phyloP scores from a whole-genome alignment of 2,797 vertebrate species.

The Enteromius radiatus region DNA sequence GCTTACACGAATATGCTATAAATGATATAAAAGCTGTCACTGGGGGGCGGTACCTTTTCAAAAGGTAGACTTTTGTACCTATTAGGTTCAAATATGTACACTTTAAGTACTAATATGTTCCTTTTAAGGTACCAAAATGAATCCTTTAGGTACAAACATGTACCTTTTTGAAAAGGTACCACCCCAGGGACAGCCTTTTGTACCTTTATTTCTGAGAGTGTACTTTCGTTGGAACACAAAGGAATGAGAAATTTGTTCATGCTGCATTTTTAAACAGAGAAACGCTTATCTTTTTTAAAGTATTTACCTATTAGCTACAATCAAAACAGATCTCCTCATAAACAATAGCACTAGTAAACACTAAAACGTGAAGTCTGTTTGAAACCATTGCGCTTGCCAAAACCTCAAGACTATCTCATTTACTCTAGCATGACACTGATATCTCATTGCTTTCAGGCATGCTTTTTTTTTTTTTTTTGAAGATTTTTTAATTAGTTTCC shows the following conservation, averaged over 20 bases:
- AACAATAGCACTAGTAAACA: too few species aligned
- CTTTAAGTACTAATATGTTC: too few species aligned
- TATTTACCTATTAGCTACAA: neutral
- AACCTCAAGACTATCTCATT: conserved; percentile 19
- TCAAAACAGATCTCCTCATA: neutral
- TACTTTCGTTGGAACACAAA: neutral
- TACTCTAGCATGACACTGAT: conserved; percentile 5
- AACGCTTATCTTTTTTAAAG: too few species aligned
- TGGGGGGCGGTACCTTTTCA: too few species aligned
- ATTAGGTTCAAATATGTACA: too few species aligned
- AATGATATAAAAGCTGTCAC: too few species aligned
- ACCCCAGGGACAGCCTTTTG: too few species aligned
- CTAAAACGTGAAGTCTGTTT: conserved; percentile 1
- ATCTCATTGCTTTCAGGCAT: neutral
- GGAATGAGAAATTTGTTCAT: neutral
- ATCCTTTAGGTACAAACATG: too few species aligned
- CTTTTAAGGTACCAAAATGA: too few species aligned
- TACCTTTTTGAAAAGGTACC: too few species aligned
- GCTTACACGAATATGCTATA: neutral
- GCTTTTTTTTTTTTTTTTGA: neutral
- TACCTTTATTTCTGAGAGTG: too few species aligned
- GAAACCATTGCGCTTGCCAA: neutral
- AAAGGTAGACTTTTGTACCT: too few species aligned
- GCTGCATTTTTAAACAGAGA: neutral
- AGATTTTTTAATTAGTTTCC: neutral